Evolutionary conservation across 1,140 invertebrate species (phyloP), one percentile per base, ranked within the genome.

Genomic region (Xylocopa sonorina): DNA sequence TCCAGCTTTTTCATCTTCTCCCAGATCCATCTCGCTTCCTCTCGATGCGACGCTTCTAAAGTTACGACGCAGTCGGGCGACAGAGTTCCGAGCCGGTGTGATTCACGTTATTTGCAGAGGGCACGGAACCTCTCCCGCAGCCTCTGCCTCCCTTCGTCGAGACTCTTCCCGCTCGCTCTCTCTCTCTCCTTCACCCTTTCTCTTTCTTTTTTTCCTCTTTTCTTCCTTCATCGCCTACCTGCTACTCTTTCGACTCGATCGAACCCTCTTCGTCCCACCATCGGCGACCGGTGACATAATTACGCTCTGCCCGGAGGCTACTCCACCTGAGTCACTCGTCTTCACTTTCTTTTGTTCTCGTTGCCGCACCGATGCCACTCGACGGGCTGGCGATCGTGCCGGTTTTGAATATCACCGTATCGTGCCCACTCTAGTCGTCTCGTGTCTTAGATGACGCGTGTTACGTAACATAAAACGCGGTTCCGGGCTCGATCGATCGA

Each of bases 261-360:
- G 62, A 24, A 48, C 64, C 34, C 58, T 80, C 78, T 76, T 74
- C 32, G 41, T 77, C 83, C 12, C 50, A n/a, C 53, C 74, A 58
- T 50, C 41, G 68, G 63, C 75, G 78, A 86, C 81, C 78, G 83
- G 86, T 89, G 88, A 89, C 89, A 90, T 90, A 90, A 90, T 90
- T 90, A 88, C 82, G 73, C 82, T 81, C 55, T 62, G 81, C 62
- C 74, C 69, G 16, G 67, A 87, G 81, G 82, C 80, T 83, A 67
- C 81, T 81, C 66, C 84, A 88, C 84, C 86, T 90, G 86, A 89
- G 83, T 88, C 86, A 90, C 81, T 86, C 58, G 75, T 81, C 75
- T 78, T 85, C 78, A 57, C 75, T 83, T 84, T 75, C 74, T 85
- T 81, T 83, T 83, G 67, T 84, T 80, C 81, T 80, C 63, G 10